Percentiles rank a stretch among this genome's conserved stretches.
Evolutionary conservation across 2,113 vertebrate genomes (phyloP).

Genomic region (Glaucomys volans): DNA sequence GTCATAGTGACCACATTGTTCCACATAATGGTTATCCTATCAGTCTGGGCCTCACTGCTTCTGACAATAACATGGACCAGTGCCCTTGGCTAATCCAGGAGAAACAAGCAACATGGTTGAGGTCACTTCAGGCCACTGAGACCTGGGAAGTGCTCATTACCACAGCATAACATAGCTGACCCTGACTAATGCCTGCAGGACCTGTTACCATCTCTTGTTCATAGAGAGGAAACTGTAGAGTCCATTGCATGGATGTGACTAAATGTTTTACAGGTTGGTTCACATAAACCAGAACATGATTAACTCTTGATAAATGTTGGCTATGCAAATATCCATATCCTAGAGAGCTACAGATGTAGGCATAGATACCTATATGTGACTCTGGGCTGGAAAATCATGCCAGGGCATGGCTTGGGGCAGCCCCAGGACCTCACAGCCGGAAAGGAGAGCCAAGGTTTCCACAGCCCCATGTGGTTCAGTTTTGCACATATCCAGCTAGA

Average conservation of each 20-base stretch:
- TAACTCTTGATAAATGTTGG: neutral
- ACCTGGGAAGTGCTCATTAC: neutral
- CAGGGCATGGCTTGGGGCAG: accelerated
- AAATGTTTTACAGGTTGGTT: neutral
- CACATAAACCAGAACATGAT: neutral
- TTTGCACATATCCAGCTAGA: neutral
- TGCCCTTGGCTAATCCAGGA: neutral
- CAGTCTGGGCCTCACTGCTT: neutral
- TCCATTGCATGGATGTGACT: no score
- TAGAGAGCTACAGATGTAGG: neutral
- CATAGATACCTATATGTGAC: neutral
- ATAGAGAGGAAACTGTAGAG: neutral
- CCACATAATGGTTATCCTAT: neutral
- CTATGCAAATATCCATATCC: neutral
- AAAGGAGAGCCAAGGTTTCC: neutral
- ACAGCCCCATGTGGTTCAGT: neutral
- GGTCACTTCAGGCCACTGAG: neutral
- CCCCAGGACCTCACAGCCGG: neutral
- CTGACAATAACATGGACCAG: neutral
- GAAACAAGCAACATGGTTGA: neutral
- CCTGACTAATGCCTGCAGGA: neutral
- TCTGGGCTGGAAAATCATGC: neutral
- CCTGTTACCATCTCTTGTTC: neutral
- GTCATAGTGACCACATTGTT: neutral
- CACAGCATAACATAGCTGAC: neutral